A percentile compares a stretch with the other conserved stretches of the same genome.
phyloP scores from a whole-genome alignment of 2,888 invertebrate species.

The Altica lythri region DNA sequence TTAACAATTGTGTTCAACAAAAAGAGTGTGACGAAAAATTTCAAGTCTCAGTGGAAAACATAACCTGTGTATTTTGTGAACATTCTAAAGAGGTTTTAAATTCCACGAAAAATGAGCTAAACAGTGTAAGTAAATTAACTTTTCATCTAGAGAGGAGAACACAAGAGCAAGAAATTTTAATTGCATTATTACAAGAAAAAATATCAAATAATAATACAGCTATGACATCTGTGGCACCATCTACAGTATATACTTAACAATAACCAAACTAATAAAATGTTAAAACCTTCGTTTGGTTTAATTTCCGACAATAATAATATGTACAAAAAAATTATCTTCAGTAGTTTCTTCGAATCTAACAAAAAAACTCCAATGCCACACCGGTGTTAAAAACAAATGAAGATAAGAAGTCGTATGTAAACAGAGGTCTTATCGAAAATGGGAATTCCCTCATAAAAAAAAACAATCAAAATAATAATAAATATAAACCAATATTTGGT shows the following conservation, averaged over 20 bases:
- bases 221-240: neutral
- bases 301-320: too few relatives aligned
- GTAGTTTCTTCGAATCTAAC: neutral
- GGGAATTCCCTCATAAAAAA: neutral
- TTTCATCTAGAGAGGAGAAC: neutral
- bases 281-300: neutral
- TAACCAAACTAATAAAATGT: neutral
- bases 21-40: neutral
- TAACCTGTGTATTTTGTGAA: neutral
- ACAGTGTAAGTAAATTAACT: neutral
- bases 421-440: neutral
- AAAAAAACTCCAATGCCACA: neutral
- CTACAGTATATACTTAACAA: neutral
- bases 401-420: neutral
- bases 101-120: neutral
- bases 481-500: slow-evolving; percentile 11
- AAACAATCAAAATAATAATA: slow-evolving; percentile 1
- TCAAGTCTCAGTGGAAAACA: neutral
- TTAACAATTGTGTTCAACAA: too few relatives aligned
- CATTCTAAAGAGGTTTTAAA: neutral
- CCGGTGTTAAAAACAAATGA: neutral
- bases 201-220: neutral
- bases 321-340: neutral
- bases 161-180: neutral
- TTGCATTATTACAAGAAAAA: neutral